Conservation (phyloP, 2,113 vertebrate genomes). For the Solea solea region DNA sequence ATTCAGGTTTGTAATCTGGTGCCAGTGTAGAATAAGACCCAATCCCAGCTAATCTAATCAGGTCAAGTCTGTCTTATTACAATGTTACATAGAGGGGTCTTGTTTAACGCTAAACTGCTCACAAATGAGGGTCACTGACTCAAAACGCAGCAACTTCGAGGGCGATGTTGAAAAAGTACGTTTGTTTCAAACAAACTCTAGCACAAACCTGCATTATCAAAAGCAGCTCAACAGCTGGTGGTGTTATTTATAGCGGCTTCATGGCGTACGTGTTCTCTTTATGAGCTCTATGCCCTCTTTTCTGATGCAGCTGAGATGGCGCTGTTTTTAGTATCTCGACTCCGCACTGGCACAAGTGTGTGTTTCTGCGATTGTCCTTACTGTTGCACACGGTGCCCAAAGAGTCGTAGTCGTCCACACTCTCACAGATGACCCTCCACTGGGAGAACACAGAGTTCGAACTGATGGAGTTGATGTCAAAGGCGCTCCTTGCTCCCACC, state of each 20-base stretch:
- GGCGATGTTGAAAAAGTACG: constrained; percentile 22
- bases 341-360: background rate
- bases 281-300: constrained; percentile 74
- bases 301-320: constrained; percentile 53
- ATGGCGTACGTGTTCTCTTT: constrained; percentile 71
- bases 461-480: constrained; percentile 87
- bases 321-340: background rate
- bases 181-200: constrained; percentile 57
- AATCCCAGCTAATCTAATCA: constrained; percentile 57
- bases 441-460: constrained; percentile 92
- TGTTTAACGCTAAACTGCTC: constrained; percentile 27
- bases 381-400: constrained; percentile 95
- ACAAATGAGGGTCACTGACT: constrained; percentile 3
- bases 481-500: constrained; percentile 91
- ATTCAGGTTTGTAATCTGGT: constrained; percentile 42
- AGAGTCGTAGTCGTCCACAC: constrained; percentile 91
- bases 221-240: constrained; percentile 72
- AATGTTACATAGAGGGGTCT: constrained; percentile 22
- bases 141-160: background rate
- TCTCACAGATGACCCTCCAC: constrained; percentile 92
- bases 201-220: constrained; percentile 47
- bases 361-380: constrained; percentile 74
- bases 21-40: constrained; percentile 35
- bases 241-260: constrained; percentile 72
- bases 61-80: constrained; percentile 24